A percentile compares a stretch with the other conserved stretches of the same genome.
phyloP scores from a whole-genome alignment of 2,797 vertebrate species.

The Danionella dracula region DNA sequence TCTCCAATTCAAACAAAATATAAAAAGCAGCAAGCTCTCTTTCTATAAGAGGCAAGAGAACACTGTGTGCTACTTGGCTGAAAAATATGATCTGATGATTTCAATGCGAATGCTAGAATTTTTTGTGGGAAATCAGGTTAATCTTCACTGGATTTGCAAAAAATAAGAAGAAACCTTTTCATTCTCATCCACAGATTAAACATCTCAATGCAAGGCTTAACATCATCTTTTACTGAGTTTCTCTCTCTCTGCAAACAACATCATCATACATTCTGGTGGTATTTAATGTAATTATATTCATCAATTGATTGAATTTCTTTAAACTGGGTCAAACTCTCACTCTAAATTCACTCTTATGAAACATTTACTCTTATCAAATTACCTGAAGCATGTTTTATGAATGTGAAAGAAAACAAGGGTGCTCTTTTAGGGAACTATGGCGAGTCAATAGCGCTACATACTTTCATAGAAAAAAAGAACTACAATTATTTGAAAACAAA shows the following conservation, averaged over 20 bases:
- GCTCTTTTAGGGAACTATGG: too few species aligned
- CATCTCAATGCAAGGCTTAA: background rate
- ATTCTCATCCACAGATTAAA: slow-evolving; percentile 1
- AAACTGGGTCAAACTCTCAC: too few species aligned
- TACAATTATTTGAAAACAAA: too few species aligned
- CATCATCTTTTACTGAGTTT: background rate
- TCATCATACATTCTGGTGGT: too few species aligned
- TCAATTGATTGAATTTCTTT: too few species aligned
- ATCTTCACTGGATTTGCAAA: background rate
- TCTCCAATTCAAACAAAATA: background rate
- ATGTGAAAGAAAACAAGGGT: too few species aligned
- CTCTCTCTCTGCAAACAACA: background rate
- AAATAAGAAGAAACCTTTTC: background rate
- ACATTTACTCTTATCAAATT: too few species aligned
- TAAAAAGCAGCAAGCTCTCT: background rate
- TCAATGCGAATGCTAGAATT: background rate
- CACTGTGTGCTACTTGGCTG: background rate
- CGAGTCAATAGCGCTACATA: too few species aligned
- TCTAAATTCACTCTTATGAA: too few species aligned
- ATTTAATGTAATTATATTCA: too few species aligned
- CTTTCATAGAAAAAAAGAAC: too few species aligned
- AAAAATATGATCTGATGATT: background rate
- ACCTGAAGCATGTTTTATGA: too few species aligned
- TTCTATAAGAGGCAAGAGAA: background rate
- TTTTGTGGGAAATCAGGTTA: background rate